phyloP scores from a whole-genome alignment of 1,140 invertebrate species.

The Nasonia giraulti region DNA sequence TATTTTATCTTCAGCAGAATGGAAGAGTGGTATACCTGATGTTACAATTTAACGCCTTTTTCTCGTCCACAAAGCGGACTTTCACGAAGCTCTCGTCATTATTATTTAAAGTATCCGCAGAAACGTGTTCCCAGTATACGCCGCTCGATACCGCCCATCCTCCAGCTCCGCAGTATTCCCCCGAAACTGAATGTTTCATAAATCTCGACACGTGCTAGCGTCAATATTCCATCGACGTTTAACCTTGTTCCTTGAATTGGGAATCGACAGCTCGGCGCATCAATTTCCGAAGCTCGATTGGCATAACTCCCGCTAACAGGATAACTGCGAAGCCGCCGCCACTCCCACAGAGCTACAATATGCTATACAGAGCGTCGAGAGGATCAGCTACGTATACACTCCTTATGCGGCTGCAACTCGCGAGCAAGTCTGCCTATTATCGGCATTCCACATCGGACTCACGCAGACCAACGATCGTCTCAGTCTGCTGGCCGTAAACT shows the following conservation, averaged over 20 bases:
- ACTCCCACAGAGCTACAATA: not conserved
- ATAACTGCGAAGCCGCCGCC: not conserved
- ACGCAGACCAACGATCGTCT: not conserved
- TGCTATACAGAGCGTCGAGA: too few relatives aligned
- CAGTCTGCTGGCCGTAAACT: not conserved
- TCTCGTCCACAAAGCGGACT: too few relatives aligned
- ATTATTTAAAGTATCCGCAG: too few relatives aligned
- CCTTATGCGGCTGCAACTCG: too few relatives aligned
- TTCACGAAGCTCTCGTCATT: too few relatives aligned
- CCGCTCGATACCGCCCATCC: too few relatives aligned
- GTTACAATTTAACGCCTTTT: not conserved
- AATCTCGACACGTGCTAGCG: not conserved
- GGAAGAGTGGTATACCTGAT: not conserved
- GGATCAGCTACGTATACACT: too few relatives aligned
- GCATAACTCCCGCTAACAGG: not conserved
- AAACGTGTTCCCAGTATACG: too few relatives aligned
- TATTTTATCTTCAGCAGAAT: not conserved
- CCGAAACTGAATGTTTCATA: not conserved
- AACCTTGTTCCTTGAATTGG: not conserved
- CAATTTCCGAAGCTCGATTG: not conserved
- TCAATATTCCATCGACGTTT: too few relatives aligned
- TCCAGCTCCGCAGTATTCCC: too few relatives aligned
- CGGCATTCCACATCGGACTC: not conserved
- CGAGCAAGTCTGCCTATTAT: not conserved
- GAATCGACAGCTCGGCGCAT: not conserved